Evolutionary conservation across 2,797 vertebrate species (phyloP).

Genomic region (Bufotes viridis): DNA sequence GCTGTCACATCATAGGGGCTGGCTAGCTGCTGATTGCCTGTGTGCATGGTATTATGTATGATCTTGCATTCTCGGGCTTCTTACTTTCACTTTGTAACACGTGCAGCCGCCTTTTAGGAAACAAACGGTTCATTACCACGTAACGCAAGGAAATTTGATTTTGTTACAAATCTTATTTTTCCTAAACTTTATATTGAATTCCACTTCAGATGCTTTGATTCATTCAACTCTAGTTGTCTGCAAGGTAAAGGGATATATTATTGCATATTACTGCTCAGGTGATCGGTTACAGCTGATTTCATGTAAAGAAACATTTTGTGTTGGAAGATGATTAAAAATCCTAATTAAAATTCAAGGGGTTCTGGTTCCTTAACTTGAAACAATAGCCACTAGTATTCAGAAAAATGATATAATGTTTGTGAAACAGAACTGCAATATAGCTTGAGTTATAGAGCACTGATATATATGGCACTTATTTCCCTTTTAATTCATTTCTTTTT

Average conservation of each 20-base stretch:
- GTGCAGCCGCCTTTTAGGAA: too few relatives aligned
- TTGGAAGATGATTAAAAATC: slow-evolving; percentile 24
- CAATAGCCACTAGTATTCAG: slow-evolving; percentile 1
- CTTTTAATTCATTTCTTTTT: slow-evolving; percentile 42
- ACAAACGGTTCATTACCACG: too few relatives aligned
- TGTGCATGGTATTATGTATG: too few relatives aligned
- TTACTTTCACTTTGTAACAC: too few relatives aligned
- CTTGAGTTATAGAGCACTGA: neutral
- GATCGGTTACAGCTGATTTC: slow-evolving; percentile 23
- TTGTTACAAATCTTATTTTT: too few relatives aligned
- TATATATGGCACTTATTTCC: slow-evolving; percentile 16
- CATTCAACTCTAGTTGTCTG: too few relatives aligned
- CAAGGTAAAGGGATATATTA: neutral
- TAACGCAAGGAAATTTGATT: too few relatives aligned
- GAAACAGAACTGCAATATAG: slow-evolving; percentile 11
- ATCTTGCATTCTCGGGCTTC: too few relatives aligned
- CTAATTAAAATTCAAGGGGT: slow-evolving; percentile 17
- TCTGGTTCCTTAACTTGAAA: slow-evolving; percentile 22
- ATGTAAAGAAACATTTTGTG: slow-evolving; percentile 15
- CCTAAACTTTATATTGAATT: too few relatives aligned
- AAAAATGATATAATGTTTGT: slow-evolving; percentile 33
- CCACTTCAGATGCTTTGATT: too few relatives aligned
- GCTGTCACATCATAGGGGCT: too few relatives aligned
- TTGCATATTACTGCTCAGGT: slow-evolving; percentile 21
- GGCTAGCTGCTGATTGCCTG: too few relatives aligned